Conservation (phyloP, 1,140 invertebrate genomes). For the Procambarus clarkii region DNA sequence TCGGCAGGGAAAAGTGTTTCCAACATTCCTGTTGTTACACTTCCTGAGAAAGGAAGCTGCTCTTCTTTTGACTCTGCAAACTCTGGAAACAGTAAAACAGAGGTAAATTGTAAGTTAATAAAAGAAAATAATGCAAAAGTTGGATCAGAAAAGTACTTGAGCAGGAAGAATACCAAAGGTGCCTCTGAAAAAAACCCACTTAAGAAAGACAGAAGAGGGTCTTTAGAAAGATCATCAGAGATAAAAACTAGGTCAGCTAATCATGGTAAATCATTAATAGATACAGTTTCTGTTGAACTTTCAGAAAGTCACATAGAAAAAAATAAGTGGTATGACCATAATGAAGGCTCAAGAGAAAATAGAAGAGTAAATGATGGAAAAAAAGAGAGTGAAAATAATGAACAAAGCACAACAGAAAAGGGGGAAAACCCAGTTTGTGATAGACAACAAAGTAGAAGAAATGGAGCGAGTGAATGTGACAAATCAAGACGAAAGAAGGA, state of each 20-base stretch:
- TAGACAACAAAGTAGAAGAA: neutral
- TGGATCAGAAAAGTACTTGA: neutral
- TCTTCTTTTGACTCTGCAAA: neutral
- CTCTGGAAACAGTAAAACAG: neutral
- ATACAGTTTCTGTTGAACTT: neutral
- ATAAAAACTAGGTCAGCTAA: neutral
- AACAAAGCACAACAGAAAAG: neutral
- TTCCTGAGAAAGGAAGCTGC: neutral
- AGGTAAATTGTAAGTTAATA: neutral
- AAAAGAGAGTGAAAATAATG: neutral
- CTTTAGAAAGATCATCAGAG: neutral
- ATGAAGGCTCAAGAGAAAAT: conserved; percentile 4
- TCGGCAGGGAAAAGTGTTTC: neutral
- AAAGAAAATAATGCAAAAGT: neutral
- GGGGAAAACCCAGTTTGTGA: neutral
- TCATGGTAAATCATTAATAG: neutral
- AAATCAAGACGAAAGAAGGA: neutral
- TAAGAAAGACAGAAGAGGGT: neutral
- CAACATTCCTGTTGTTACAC: neutral
- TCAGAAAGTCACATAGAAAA: neutral
- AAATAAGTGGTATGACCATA: neutral
- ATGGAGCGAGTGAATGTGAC: neutral
- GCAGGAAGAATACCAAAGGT: neutral
- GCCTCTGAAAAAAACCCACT: neutral
- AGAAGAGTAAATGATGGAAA: neutral